These are phyloP conservation scores for Leucopternis melanops DNA, from an alignment of 2,113 vertebrate genomes.

Conservation along the genomic window DNA sequence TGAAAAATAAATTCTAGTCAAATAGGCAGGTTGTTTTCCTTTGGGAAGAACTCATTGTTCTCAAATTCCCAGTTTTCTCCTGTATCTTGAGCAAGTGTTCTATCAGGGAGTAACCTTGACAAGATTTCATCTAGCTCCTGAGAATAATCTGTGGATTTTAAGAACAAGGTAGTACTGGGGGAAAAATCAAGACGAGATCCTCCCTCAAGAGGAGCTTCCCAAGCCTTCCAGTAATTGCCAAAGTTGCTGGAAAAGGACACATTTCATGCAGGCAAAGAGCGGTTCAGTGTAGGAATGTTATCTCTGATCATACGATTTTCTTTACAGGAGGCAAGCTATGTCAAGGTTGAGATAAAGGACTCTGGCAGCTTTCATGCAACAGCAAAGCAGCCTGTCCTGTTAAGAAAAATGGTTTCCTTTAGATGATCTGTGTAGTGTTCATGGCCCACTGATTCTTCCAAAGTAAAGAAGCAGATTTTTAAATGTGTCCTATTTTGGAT, in stretches of 20 bases:
- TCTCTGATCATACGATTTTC: background rate
- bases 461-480: background rate
- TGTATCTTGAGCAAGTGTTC: background rate
- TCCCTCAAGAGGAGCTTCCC: background rate
- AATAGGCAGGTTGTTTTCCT: background rate
- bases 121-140: background rate
- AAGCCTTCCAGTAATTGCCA: background rate
- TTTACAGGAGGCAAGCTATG: background rate
- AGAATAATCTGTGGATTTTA: background rate
- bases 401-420: slow-evolving; percentile 6
- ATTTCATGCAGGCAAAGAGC: background rate
- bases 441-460: background rate
- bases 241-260: background rate
- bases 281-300: background rate
- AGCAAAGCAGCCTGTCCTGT: background rate
- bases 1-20: background rate
- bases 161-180: background rate
- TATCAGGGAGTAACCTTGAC: background rate
- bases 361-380: slow-evolving; percentile 3
- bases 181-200: background rate
- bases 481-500: slow-evolving; percentile 46
- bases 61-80: background rate
- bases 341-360: background rate
- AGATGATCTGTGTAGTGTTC: background rate
- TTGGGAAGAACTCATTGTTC: background rate